Conservation (phyloP, 30 jellyfish, hydroid and myxozoan genomes). For the Aurelia coerulea region DNA sequence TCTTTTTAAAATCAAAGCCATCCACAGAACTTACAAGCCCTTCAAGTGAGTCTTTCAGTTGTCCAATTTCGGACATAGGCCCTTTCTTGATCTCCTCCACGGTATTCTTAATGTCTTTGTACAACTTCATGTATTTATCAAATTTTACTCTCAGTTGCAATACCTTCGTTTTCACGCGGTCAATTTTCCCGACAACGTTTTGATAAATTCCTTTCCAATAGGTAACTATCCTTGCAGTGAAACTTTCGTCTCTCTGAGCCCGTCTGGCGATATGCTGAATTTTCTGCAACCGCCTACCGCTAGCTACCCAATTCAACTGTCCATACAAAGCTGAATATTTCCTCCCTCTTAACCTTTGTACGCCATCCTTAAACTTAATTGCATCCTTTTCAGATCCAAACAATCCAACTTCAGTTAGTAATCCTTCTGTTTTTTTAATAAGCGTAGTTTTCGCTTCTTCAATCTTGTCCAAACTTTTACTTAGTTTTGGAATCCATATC, state of each 20-base stretch:
- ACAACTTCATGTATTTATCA: slow-evolving; percentile 60
- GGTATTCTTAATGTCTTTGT: slow-evolving; percentile 62
- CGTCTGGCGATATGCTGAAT: slow-evolving; percentile 13
- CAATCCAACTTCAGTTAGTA: slow-evolving; percentile 31
- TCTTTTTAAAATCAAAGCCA: slow-evolving; percentile 64
- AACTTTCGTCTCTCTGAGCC: slow-evolving; percentile 38
- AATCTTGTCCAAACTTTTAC: slow-evolving; percentile 40
- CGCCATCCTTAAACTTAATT: background rate
- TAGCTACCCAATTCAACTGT: background rate
- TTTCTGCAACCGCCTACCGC: background rate
- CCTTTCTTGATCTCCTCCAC: slow-evolving; percentile 79
- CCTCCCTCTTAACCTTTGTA: slow-evolving; percentile 5
- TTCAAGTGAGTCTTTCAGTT: slow-evolving; percentile 79
- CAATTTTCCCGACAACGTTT: slow-evolving; percentile 61
- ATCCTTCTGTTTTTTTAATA: slow-evolving; percentile 6
- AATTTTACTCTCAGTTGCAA: slow-evolving; percentile 48
- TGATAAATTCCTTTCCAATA: slow-evolving; percentile 36
- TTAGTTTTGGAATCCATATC: slow-evolving; percentile 49
- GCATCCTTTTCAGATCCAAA: background rate
- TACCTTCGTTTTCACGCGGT: slow-evolving; percentile 52
- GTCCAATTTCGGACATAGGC: slow-evolving; percentile 87
- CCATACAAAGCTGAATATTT: slow-evolving; percentile 28
- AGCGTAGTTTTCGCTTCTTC: slow-evolving; percentile 27
- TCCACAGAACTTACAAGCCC: slow-evolving; percentile 50
- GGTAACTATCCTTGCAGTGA: slow-evolving; percentile 5